Evolutionary conservation across 2,113 vertebrate genomes (phyloP).

Genomic region (Proteles cristata): DNA sequence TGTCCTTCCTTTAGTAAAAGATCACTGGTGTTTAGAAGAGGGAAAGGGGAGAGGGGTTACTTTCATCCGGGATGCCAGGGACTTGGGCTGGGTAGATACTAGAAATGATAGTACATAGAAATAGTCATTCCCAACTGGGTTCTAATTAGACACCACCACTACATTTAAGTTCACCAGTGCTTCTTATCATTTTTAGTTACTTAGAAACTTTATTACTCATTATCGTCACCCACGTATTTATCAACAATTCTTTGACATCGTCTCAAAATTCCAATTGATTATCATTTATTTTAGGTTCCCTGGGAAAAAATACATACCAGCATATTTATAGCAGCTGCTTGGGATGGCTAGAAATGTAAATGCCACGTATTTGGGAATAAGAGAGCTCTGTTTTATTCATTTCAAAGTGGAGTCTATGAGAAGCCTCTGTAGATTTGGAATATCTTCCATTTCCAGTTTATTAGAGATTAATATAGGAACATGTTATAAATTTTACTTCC

Average conservation of each 20-base stretch:
- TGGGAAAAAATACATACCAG: neutral
- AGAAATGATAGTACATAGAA: neutral
- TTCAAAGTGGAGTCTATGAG: neutral
- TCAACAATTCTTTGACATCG: neutral
- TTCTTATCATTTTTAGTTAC: neutral
- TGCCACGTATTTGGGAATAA: neutral
- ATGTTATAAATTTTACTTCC: neutral
- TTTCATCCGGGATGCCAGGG: neutral
- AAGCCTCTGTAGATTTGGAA: neutral
- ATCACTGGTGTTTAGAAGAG: neutral
- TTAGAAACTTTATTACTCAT: neutral
- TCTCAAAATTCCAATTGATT: constrained; percentile 5
- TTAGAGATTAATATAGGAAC: neutral
- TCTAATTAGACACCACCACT: neutral
- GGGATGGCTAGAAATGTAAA: neutral
- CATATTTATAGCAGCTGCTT: neutral
- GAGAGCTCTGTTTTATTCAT: neutral
- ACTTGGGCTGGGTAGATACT: neutral
- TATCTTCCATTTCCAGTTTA: neutral
- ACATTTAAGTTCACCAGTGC: neutral
- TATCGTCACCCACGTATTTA: neutral
- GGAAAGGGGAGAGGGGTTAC: neutral
- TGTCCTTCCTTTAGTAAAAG: neutral
- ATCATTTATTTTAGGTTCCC: neutral
- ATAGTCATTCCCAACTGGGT: neutral